Conservation (phyloP, 2,888 invertebrate genomes). For the Papilio demoleus region DNA sequence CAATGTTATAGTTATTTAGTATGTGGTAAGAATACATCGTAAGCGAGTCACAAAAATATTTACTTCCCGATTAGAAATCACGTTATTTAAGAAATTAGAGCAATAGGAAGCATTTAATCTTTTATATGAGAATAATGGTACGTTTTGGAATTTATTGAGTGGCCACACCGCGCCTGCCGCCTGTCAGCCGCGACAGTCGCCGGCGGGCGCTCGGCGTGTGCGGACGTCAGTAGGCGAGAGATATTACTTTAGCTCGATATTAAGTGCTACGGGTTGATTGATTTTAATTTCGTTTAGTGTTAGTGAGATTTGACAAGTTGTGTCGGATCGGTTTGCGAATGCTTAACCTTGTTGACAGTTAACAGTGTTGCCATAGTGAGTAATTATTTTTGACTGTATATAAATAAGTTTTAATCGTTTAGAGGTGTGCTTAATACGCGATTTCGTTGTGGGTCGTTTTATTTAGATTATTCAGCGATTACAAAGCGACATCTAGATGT, state of each 20-base stretch:
- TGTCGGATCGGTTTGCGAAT: conserved; percentile 72
- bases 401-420: conserved; percentile 76
- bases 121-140: conserved; percentile 72
- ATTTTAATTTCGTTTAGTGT: conserved; percentile 65
- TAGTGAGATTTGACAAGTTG: conserved; percentile 68
- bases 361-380: conserved; percentile 81
- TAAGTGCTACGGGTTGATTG: conserved; percentile 54
- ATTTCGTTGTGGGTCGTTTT: conserved; percentile 53
- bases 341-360: conserved; percentile 78
- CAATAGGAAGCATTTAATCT: conserved; percentile 80
- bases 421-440: conserved; percentile 72
- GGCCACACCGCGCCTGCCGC: conserved; percentile 49
- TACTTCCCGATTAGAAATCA: conserved; percentile 80
- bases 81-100: conserved; percentile 76
- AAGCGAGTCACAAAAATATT: conserved; percentile 83
- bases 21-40: conserved; percentile 74
- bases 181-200: conserved; percentile 37
- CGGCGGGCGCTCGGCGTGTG: conserved; percentile 5
- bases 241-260: conserved; percentile 33
- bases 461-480: conserved; percentile 47
- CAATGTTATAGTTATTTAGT: conserved; percentile 84
- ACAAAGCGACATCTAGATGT: conserved; percentile 49
- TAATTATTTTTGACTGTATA: conserved; percentile 80
- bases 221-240: conserved; percentile 5
- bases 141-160: conserved; percentile 62